These are phyloP conservation scores for Chascanopsetta lugubris DNA, from an alignment of 2,113 vertebrate genomes.

Conservation along the genomic window DNA sequence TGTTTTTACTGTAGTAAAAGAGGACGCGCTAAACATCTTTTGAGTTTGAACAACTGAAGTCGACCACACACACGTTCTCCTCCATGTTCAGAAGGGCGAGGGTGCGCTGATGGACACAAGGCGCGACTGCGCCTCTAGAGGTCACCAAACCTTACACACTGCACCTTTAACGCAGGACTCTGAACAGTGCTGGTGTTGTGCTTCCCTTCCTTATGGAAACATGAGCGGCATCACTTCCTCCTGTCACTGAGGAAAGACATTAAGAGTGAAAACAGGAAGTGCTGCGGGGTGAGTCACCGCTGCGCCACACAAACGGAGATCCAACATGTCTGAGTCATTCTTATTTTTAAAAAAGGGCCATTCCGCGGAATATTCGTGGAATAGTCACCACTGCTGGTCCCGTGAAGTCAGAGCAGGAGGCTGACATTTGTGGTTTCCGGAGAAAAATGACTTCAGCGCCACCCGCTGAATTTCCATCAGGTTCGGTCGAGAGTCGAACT, in stretches of 20 bases:
- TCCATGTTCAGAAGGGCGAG: too few relatives aligned
- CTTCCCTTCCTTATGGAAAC: conserved; percentile 30
- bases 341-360: too few relatives aligned
- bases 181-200: neutral
- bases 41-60: too few relatives aligned
- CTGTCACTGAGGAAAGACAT: neutral
- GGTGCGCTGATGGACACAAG: too few relatives aligned
- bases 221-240: conserved; percentile 18
- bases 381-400: too few relatives aligned
- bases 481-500: neutral
- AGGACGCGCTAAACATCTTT: too few relatives aligned
- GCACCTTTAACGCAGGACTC: too few relatives aligned
- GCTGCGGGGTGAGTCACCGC: neutral
- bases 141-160: too few relatives aligned
- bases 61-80: too few relatives aligned
- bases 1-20: too few relatives aligned
- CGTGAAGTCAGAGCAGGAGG: neutral
- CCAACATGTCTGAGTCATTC: neutral
- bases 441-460: neutral
- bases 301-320: neutral
- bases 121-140: too few relatives aligned
- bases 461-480: neutral
- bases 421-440: neutral
- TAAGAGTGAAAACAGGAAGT: conserved; percentile 21
- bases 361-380: too few relatives aligned